A percentile compares a stretch with the other conserved stretches of the same genome.
These are phyloP conservation scores for Buphagus erythrorhynchus DNA, from an alignment of 2,797 vertebrate species.

Conservation along the genomic window DNA sequence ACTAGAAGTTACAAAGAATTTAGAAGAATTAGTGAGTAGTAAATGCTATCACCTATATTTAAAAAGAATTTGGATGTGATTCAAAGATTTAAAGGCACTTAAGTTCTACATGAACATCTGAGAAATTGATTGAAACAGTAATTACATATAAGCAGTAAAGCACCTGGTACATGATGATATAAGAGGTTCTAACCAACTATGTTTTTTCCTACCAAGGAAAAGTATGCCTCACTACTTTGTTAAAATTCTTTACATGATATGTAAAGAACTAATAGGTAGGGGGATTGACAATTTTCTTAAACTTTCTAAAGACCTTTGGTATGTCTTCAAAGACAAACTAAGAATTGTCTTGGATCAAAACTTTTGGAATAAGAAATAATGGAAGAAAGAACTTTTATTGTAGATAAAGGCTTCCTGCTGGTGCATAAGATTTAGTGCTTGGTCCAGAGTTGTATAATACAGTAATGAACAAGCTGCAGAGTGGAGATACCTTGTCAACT, in stretches of 20 bases:
- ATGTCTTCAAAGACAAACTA: background rate
- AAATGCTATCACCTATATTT: constrained; percentile 26
- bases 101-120: constrained; percentile 3
- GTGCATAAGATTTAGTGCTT: background rate
- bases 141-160: constrained; percentile 28
- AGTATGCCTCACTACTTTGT: background rate
- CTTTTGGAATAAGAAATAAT: background rate
- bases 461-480: background rate
- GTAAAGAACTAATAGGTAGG: background rate
- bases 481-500: background rate
- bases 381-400: background rate
- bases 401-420: background rate
- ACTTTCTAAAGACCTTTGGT: background rate
- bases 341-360: background rate
- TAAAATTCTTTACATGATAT: background rate
- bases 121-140: constrained; percentile 49
- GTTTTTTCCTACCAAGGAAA: background rate
- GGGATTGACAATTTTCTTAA: background rate
- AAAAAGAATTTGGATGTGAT: constrained; percentile 17
- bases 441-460: background rate
- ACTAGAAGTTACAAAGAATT: background rate
- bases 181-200: background rate
- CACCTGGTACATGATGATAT: background rate
- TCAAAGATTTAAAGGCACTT: constrained; percentile 19
- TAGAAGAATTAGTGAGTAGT: background rate